These are phyloP conservation scores for Galerucella calmariensis DNA, from an alignment of 2,888 invertebrate species.

Conservation along the genomic window DNA sequence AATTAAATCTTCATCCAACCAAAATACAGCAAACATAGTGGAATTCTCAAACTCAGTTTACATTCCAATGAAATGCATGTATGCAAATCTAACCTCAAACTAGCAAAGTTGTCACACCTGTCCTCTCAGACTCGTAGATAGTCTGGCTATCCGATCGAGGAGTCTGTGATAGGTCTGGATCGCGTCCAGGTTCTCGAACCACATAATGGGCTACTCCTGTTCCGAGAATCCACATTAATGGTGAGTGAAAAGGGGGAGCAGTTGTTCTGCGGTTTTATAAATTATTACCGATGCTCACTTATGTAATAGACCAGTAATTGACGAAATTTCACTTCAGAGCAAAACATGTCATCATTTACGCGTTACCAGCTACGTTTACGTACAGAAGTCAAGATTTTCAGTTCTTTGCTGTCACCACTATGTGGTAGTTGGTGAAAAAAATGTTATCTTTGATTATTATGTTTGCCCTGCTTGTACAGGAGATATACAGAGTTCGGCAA, in stretches of 20 bases:
- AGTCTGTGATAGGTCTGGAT: constrained; percentile 1
- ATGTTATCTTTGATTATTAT: no score
- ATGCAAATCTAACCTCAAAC: constrained; percentile 17
- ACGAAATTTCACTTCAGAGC: no score
- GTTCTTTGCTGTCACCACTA: no score
- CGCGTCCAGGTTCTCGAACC: constrained; percentile 6
- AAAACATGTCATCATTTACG: no score
- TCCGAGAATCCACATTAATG: constrained; percentile 7
- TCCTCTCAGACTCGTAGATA: neutral
- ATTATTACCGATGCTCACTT: constrained; percentile 9
- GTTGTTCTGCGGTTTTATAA: constrained; percentile 10
- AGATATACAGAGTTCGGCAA: no score
- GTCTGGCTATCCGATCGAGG: neutral
- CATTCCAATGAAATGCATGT: constrained; percentile 8
- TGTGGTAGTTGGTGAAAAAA: no score
- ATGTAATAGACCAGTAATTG: constrained; percentile 1
- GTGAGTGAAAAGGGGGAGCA: neutral
- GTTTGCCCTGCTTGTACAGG: no score
- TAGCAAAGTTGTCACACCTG: constrained; percentile 17
- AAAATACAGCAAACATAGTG: neutral
- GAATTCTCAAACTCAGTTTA: neutral
- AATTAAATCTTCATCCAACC: neutral
- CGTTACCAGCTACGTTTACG: no score
- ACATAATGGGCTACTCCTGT: constrained; percentile 15
- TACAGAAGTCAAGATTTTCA: no score